These are phyloP conservation scores for Gymnocypris eckloni DNA, from an alignment of 2,797 vertebrate species.

Conservation along the genomic window DNA sequence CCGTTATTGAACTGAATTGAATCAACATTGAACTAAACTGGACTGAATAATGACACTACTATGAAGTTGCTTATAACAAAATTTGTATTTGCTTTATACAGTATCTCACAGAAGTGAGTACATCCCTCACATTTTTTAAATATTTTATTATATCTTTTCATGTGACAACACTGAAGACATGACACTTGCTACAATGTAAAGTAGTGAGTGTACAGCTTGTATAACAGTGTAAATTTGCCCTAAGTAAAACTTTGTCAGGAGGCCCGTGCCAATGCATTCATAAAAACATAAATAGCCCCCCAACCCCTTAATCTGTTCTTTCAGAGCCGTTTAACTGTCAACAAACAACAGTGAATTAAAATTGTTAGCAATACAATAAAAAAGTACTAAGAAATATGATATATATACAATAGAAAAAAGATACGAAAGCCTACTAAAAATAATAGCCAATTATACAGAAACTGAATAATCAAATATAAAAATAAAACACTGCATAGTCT, in stretches of 20 bases:
- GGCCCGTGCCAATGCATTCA: not conserved
- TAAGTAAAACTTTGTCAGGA: not conserved
- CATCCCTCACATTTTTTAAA: too few species aligned
- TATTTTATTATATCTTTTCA: too few species aligned
- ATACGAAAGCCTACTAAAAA: too few species aligned
- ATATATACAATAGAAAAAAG: too few species aligned
- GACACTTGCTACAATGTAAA: too few species aligned
- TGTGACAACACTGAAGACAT: too few species aligned
- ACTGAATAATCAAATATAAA: not conserved
- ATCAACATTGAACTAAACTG: not conserved
- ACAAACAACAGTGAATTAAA: not conserved
- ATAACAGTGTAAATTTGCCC: too few species aligned
- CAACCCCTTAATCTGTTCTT: not conserved
- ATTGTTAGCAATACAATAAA: not conserved
- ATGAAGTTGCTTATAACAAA: too few species aligned
- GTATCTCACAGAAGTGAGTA: too few species aligned
- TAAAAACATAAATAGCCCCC: not conserved
- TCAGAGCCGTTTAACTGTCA: not conserved
- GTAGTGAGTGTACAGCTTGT: too few species aligned
- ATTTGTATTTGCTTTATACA: too few species aligned
- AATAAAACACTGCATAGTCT: too few species aligned
- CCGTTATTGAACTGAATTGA: not conserved
- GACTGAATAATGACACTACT: not conserved
- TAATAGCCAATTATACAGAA: not conserved
- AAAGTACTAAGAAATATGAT: not conserved